Evolutionary conservation across 2,888 invertebrate species (phyloP), one percentile per base, ranked within the genome.

Genomic region (Acronicta aceris): DNA sequence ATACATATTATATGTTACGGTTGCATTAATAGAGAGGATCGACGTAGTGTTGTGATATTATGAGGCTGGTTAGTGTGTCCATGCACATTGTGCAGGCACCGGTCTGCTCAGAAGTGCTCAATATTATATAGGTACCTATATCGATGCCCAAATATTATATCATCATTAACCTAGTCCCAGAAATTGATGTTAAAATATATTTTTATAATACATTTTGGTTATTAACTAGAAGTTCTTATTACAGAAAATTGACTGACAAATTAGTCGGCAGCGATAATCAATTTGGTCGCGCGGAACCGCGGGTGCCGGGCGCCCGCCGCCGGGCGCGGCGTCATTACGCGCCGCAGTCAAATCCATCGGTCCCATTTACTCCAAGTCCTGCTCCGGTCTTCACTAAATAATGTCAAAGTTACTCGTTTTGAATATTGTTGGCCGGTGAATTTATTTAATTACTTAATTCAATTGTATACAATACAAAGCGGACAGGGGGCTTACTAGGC

Each of bases 361-460:
- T 43, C 47, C 49, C 52, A 56, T 76, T 73, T 41, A 54, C 54
- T 48, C 4, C 17, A 43, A 36, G 45, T 49, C 21, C 64, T 57
- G 47, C 56, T 53, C 47, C 36, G n/a, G 48, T 61, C 46, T 59
- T 38, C 46, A 53, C 41, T 42, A 15, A 59, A 76, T 59, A 65
- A 65, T 61, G 63, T 33, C 17, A 41, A 49, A 71, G 59, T 60
- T 63, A 59, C 69, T 59, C 53, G 46, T 50, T 57, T 59, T 49
- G 58, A 64, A 62, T 79, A 65, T 73, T 73, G 59, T 61, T 58
- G 60, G 53, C 46, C 42, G 40, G 46, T 58, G 59, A 66, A 63
- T 68, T 76, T 73, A 66, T 79, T 73, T 65, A 15, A 66, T 66
- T 65, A 61, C 61, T 57, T 51, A 54, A 65, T 76, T 67, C 56